Evolutionary conservation across 2,113 vertebrate genomes (phyloP).

Genomic region (Catharus minimus): DNA sequence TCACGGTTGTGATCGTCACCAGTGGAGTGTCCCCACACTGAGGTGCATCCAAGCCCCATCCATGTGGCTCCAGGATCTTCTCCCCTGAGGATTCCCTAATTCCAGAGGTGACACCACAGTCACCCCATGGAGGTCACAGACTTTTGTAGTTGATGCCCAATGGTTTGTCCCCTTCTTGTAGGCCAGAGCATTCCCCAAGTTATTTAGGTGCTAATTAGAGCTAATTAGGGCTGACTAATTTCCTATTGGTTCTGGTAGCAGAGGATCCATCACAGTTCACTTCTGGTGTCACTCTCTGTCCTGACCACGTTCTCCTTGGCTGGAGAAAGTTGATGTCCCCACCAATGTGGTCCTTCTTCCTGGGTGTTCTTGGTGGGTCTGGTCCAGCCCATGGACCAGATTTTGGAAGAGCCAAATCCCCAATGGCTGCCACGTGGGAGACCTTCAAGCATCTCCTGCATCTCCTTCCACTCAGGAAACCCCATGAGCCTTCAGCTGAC

Average conservation of each 20-base stretch:
- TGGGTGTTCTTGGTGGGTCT: neutral
- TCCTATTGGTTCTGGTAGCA: neutral
- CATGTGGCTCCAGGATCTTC: neutral
- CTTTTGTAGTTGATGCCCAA: fast-evolving
- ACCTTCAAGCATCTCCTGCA: neutral
- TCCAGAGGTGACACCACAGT: neutral
- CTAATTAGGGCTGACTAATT: neutral
- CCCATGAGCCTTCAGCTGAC: neutral
- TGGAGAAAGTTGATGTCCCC: neutral
- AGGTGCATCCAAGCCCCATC: neutral
- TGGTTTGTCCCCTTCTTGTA: too few species aligned
- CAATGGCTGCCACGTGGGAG: neutral
- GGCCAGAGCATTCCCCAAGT: neutral
- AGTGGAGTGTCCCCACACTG: fast-evolving
- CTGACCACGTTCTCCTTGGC: neutral
- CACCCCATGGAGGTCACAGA: neutral
- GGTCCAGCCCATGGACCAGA: neutral
- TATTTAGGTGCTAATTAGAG: neutral
- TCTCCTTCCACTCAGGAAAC: neutral
- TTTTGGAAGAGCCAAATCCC: neutral
- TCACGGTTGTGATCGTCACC: neutral
- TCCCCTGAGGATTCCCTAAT: neutral
- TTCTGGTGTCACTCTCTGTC: fast-evolving
- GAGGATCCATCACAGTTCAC: neutral
- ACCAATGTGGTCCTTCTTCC: fast-evolving